Conservation (phyloP, 2,113 vertebrate genomes). For the Neotoma lepida region DNA sequence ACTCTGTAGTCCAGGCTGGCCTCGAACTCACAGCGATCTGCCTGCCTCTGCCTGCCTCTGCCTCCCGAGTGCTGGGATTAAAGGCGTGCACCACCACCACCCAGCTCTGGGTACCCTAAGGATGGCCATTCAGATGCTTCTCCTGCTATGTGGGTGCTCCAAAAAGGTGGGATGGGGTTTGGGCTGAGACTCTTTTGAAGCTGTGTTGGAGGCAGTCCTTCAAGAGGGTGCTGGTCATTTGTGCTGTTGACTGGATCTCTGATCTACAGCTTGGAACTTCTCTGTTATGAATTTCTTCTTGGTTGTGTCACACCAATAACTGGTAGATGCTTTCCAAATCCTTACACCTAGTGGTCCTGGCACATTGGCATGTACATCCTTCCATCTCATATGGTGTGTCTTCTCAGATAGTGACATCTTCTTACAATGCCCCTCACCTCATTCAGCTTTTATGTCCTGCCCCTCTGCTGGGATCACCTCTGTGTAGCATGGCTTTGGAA, state of each 20-base stretch:
- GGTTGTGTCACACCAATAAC: background rate
- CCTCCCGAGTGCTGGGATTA: too few relatives aligned
- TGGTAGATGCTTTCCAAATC: background rate
- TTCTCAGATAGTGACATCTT: background rate
- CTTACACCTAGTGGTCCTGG: background rate
- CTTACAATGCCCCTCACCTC: background rate
- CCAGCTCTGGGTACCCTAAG: background rate
- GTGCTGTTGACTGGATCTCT: background rate
- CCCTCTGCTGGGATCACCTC: background rate
- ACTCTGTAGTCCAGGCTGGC: too few relatives aligned
- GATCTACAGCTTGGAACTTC: background rate
- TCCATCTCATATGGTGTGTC: background rate
- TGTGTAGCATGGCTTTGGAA: background rate
- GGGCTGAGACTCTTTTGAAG: background rate
- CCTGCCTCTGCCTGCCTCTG: too few relatives aligned
- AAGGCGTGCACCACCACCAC: too few relatives aligned
- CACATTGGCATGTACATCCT: rapidly evolving
- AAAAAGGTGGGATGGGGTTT: background rate
- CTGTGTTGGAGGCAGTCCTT: background rate
- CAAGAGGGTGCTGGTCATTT: background rate
- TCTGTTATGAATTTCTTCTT: background rate
- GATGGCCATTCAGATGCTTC: background rate
- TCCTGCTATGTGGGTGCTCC: background rate
- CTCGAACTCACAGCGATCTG: too few relatives aligned
- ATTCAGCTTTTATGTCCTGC: background rate